phyloP scores from a whole-genome alignment of 2,888 invertebrate species.

The Patella ulyssiponensis region DNA sequence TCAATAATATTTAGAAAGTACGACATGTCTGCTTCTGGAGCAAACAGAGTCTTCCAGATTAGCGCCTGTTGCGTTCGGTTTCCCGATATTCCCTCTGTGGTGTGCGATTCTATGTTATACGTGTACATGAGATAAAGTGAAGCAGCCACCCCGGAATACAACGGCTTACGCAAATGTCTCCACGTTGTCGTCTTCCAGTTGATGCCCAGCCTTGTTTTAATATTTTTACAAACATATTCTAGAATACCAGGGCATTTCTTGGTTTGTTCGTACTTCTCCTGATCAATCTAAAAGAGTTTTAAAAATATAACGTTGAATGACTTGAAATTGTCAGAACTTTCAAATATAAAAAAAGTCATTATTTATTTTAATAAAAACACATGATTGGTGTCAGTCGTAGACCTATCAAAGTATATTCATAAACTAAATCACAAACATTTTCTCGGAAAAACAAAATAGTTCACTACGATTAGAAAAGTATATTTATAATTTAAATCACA shows the following conservation, averaged over 20 bases:
- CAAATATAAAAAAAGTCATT: too few relatives aligned
- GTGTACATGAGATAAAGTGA: conserved; percentile 18
- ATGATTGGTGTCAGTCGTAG: too few relatives aligned
- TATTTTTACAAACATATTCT: conserved; percentile 12
- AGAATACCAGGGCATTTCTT: conserved; percentile 14
- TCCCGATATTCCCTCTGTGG: too few relatives aligned
- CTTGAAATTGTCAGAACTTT: too few relatives aligned
- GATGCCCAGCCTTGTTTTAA: conserved; percentile 22
- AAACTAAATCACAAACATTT: too few relatives aligned
- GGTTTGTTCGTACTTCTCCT: conserved; percentile 21
- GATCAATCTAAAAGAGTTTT: neutral
- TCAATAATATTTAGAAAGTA: too few relatives aligned
- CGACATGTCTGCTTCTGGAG: neutral
- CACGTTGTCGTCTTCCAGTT: conserved; percentile 30
- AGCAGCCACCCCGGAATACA: conserved; percentile 36
- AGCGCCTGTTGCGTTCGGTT: conserved; percentile 17
- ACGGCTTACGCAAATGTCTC: conserved; percentile 34
- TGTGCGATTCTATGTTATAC: conserved; percentile 19
- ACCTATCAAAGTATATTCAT: too few relatives aligned
- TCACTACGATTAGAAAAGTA: too few relatives aligned
- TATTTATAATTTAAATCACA: too few relatives aligned
- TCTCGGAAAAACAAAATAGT: too few relatives aligned
- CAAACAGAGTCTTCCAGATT: conserved; percentile 24
- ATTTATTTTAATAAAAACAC: too few relatives aligned
- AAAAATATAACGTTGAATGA: too few relatives aligned